Evolutionary conservation across 2,797 vertebrate genomes (phyloP), one percentile per base, ranked within the genome.

Genomic region (Pseudochirops corinnae): DNA sequence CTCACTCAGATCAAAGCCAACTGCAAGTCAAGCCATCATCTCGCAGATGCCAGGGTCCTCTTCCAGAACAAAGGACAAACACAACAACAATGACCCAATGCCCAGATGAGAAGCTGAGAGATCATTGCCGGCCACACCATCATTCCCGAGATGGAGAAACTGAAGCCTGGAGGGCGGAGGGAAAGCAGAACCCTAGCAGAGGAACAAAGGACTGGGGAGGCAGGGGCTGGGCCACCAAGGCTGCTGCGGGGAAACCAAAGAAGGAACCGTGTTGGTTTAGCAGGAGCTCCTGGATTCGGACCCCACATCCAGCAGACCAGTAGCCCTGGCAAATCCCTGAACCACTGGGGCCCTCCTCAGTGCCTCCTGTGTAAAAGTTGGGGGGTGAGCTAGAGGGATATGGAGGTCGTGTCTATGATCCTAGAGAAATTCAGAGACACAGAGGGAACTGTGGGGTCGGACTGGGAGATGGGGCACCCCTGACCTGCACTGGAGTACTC

Each of bases 301-400:
- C 24, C n/a, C 5, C n/a, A 7, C n/a, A 39, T 26, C 0, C 1
- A 62, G 57, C 9, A 29, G 3, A 26, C 9, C 1, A 5, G 28
- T 28, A 26, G 26, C 26, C 60, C 1, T 33, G 31, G 3, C 33
- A 74, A 74, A 33, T 74, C 33, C 1, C 33, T 21, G n/a, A 74
- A 29, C n/a, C n/a, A n/a, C 67, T 9, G 1, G 28, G n/a, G 14
- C 33, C 16, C n/a, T 31, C 31, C 29, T 33, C 4, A 10, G 16
- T 9, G n/a, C n/a, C n/a, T 24, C n/a, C 7, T 2, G 1, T 0
- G n/a, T 39, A 39, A 39, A 39, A 39, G 9, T 7, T n/a, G n/a
- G n/a, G 67, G 31, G 60, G 31, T 31, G 60, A 24, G 7, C 24
- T 18, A 39, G n/a, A 39, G 6, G n/a, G 16, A 2, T 6, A 2